Conservation (phyloP, 2,888 invertebrate genomes). For the Pelosia muscerda region DNA sequence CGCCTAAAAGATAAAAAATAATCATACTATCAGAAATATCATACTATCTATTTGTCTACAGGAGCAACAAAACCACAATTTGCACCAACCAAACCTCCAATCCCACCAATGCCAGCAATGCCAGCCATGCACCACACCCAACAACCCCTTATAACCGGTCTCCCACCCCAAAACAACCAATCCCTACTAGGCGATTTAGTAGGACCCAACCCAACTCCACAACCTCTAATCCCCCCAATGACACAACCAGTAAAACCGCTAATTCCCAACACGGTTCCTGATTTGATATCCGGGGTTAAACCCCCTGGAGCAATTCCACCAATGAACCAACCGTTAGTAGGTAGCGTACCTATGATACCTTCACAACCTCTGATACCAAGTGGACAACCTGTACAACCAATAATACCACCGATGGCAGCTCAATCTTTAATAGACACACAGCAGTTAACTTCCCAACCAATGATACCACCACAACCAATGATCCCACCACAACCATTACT, state of each 20-base stretch:
- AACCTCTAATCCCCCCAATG: constrained; percentile 44
- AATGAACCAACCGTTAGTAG: constrained; percentile 46
- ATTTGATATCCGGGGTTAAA: constrained; percentile 76
- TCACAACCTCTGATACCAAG: constrained; percentile 45
- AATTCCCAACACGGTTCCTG: constrained; percentile 63
- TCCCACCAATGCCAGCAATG: constrained; percentile 72
- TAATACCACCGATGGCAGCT: constrained; percentile 55
- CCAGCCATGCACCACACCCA: constrained; percentile 38
- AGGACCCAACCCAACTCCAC: constrained; percentile 12
- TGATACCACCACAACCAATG: constrained; percentile 26
- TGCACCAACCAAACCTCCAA: constrained; percentile 73
- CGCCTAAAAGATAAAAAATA: neutral
- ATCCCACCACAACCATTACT: constrained; percentile 11
- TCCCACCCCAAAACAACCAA: constrained; percentile 37
- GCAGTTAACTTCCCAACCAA: constrained; percentile 31
- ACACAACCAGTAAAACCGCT: constrained; percentile 60
- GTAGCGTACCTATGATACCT: constrained; percentile 56
- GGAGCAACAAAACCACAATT: constrained; percentile 64
- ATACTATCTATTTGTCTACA: constrained; percentile 38
- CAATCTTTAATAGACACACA: no score
- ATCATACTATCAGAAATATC: neutral
- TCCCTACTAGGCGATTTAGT: constrained; percentile 42
- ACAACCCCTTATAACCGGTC: constrained; percentile 37
- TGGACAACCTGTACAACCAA: constrained; percentile 58
- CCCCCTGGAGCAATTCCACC: constrained; percentile 45